phyloP scores from a whole-genome alignment of 2,888 invertebrate species.

The Gnatocerus cornutus region DNA sequence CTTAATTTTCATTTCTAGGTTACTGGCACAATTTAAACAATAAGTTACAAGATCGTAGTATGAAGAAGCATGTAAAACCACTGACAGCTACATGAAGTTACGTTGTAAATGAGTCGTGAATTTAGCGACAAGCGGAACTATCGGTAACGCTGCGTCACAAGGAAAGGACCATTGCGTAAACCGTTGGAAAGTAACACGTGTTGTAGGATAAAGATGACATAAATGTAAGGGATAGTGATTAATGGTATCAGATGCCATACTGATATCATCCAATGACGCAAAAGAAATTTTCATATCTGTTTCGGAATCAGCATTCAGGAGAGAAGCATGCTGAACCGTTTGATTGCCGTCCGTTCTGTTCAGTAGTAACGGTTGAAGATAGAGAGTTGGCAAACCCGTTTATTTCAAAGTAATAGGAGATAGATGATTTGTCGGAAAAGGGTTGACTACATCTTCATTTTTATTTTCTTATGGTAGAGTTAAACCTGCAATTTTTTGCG shows the following conservation, averaged over 20 bases:
- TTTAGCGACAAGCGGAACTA: not conserved
- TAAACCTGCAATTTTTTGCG: conserved; percentile 19
- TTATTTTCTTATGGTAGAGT: conserved; percentile 7
- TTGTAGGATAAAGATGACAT: not conserved
- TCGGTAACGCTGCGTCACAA: not conserved
- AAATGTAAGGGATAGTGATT: conserved; percentile 10
- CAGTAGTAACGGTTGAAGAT: conserved; percentile 29
- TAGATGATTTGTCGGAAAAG: conserved; percentile 10
- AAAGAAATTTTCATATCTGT: conserved; percentile 25
- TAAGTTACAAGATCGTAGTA: conserved; percentile 41
- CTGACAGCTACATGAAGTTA: conserved; percentile 12
- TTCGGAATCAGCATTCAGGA: conserved; percentile 25
- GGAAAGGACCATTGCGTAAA: conserved; percentile 5
- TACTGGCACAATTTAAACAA: conserved; percentile 48
- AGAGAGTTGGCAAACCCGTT: conserved; percentile 25
- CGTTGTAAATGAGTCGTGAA: conserved; percentile 9
- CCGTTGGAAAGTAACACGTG: conserved; percentile 22
- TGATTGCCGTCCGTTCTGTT: conserved; percentile 23
- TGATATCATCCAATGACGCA: conserved; percentile 6
- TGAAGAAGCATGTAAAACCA: conserved; percentile 39
- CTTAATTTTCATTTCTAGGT: conserved; percentile 48
- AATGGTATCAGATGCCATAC: conserved; percentile 4
- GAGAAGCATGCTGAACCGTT: conserved; percentile 35
- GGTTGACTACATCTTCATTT: conserved; percentile 16
- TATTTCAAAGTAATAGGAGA: not conserved